Evolutionary conservation across 1,140 invertebrate species (phyloP), one percentile per base, ranked within the genome.

Genomic region (Lethrus apterus): DNA sequence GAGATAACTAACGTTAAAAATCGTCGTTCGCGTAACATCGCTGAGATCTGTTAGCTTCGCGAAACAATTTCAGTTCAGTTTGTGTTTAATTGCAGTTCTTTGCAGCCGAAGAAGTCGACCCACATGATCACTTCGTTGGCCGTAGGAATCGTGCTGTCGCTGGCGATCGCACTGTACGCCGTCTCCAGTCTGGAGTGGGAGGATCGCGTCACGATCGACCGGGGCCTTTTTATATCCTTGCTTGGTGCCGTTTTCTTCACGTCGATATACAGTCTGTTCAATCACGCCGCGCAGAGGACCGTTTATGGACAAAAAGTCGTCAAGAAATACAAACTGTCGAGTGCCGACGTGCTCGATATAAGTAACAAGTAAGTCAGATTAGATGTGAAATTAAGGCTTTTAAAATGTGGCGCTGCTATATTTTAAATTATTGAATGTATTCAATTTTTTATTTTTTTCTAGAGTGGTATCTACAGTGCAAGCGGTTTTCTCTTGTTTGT

Each of bases 401-500:
- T 8, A 21, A 10, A 23, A 3, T 17, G 14, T 41, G 18, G 10
- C 10, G 4, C 24, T 24, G 9, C 5, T n/a, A n/a, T n/a, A n/a
- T n/a, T n/a, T n/a, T n/a, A n/a, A n/a, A n/a, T n/a, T n/a, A n/a
- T n/a, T n/a, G n/a, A n/a, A n/a, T n/a, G n/a, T n/a, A n/a, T n/a
- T n/a, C n/a, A n/a, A n/a, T n/a, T n/a, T n/a, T n/a, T n/a, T n/a
- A n/a, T n/a, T n/a, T n/a, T n/a, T n/a, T 72, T 69, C 0, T 64
- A 83, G 80, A 64, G 56, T 78, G 41, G 79, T 83, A 14, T 83
- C 80, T 3, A 76, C 77, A 0, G 73, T 82, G 4, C 80, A 84
- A 64, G 81, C 80, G 0, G 59, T 72, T 7, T 69, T 81, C 43
- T 82, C 73, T 15, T 80, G 79, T 54, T 60, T 77, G 11, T 77